phyloP scores from a whole-genome alignment of 2,797 vertebrate genomes.

The Alauda arvensis region DNA sequence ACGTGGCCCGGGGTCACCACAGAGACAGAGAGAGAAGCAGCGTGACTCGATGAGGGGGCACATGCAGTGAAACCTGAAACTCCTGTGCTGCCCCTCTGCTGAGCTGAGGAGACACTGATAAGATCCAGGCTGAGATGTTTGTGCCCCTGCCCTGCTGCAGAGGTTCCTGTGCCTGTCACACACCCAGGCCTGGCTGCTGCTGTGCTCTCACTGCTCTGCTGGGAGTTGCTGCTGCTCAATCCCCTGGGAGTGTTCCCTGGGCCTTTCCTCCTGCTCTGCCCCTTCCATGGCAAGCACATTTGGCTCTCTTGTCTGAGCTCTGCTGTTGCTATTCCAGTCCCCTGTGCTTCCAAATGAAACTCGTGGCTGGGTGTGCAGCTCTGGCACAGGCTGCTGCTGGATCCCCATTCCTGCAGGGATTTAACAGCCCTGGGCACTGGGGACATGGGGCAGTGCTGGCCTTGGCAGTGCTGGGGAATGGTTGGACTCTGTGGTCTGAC shows the following conservation, averaged over 20 bases:
- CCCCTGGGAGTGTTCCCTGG: neutral
- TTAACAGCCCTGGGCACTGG: neutral
- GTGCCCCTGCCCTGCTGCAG: neutral
- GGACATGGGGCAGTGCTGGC: neutral
- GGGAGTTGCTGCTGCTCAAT: neutral
- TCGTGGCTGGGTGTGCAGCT: neutral
- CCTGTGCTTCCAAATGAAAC: neutral
- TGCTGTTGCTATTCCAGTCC: neutral
- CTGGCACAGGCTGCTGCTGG: neutral
- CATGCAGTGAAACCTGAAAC: neutral
- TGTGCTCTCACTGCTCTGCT: neutral
- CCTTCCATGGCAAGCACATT: rapidly evolving
- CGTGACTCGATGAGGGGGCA: neutral
- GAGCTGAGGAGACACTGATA: neutral
- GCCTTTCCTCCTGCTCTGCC: rapidly evolving
- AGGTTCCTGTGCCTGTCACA: neutral
- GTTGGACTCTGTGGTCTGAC: rapidly evolving
- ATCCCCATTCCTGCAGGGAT: neutral
- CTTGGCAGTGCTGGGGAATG: neutral
- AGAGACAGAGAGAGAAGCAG: neutral
- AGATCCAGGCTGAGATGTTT: neutral
- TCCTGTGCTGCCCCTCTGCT: slow-evolving; percentile 45
- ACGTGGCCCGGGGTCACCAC: neutral
- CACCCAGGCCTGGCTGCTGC: neutral
- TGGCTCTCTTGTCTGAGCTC: neutral